A percentile compares a stretch with the other conserved stretches of the same genome.
Conservation (phyloP, 1,140 invertebrate species). For the Tetramorium alpestre region DNA sequence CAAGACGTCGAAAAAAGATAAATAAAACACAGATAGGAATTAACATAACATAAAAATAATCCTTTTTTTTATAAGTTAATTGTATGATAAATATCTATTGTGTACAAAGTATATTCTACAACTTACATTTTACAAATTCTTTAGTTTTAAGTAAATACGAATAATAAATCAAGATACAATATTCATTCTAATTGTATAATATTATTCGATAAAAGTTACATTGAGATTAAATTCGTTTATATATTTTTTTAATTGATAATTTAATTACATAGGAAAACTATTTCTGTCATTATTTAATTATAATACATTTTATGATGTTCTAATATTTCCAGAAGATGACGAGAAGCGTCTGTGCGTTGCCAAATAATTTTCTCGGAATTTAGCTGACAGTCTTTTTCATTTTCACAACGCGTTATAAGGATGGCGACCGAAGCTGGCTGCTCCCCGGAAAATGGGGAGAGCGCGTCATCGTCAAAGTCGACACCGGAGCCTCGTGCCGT, state of each 20-base stretch:
- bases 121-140: neutral
- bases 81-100: neutral
- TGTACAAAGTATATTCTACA: conserved; percentile 10
- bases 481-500: neutral
- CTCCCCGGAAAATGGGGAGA: neutral
- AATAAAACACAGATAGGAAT: conserved; percentile 24
- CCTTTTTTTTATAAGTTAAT: neutral
- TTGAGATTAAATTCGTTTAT: neutral
- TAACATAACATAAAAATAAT: neutral
- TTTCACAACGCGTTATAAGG: neutral
- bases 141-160: neutral
- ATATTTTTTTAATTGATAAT: neutral
- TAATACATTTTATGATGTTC: neutral
- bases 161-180: conserved; percentile 18
- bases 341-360: neutral
- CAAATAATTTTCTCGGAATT: neutral
- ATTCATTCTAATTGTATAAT: conserved; percentile 2
- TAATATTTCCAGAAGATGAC: neutral
- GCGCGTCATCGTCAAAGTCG: neutral
- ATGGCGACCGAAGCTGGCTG: neutral
- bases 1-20: conserved; percentile 34
- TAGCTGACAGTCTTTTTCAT: neutral
- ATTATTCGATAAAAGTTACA: neutral
- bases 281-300: neutral
- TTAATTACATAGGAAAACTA: neutral